These are phyloP conservation scores for Ceratina australensis DNA, from an alignment of 1,140 invertebrate species.

Conservation along the genomic window DNA sequence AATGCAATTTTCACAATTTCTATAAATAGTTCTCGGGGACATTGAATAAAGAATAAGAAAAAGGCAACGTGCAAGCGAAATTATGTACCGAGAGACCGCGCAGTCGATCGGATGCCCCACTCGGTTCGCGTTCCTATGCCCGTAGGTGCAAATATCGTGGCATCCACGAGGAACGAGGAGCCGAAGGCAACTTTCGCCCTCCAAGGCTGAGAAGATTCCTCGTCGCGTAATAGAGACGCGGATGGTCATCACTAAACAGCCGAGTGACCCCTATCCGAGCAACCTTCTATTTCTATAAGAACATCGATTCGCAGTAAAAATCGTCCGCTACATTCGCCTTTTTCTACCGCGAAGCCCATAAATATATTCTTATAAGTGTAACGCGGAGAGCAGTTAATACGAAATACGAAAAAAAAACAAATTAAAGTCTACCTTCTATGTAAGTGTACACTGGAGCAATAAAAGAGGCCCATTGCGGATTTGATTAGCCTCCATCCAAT, in stretches of 20 bases:
- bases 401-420: neutral
- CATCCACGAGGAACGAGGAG: slow-evolving; percentile 60
- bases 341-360: too few species aligned
- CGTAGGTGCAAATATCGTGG: slow-evolving; percentile 70
- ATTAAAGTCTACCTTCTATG: too few species aligned
- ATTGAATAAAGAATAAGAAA: neutral
- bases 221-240: slow-evolving; percentile 63
- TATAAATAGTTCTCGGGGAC: neutral
- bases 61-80: neutral
- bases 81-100: neutral
- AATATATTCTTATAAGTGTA: too few species aligned
- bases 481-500: too few species aligned
- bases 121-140: slow-evolving; percentile 18
- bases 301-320: too few species aligned
- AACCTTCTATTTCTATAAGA: neutral
- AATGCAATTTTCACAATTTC: neutral
- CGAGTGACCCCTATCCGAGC: slow-evolving; percentile 25
- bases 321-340: too few species aligned
- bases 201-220: slow-evolving; percentile 78
- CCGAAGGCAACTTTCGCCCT: slow-evolving; percentile 77
- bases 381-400: too few species aligned
- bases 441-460: too few species aligned
- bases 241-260: slow-evolving; percentile 52
- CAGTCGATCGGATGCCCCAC: slow-evolving; percentile 2
- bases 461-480: too few species aligned